Conservation (phyloP, 2,888 invertebrate species). For the Ormyrus nitidulus region DNA sequence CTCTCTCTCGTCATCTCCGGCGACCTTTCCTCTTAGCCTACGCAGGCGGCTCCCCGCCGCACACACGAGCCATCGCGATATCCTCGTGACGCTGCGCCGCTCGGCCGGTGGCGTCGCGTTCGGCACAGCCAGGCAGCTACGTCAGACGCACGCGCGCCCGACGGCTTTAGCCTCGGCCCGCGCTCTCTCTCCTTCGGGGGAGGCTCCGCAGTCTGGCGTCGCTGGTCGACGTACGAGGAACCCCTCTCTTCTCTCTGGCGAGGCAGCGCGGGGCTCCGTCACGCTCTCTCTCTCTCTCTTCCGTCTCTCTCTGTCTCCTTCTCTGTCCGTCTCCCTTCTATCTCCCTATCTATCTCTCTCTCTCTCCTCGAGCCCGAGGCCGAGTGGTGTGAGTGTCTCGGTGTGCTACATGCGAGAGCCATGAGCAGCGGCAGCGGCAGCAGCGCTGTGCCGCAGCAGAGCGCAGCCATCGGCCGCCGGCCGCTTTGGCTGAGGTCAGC, state of each 20-base stretch:
- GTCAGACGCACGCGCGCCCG: not conserved
- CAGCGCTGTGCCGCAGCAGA: not conserved
- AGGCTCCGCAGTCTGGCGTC: conserved; percentile 57
- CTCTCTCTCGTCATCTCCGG: too few species aligned
- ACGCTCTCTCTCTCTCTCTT: not conserved
- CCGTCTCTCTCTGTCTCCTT: not conserved
- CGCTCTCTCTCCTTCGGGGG: not conserved
- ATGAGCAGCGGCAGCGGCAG: not conserved
- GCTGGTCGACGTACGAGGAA: conserved; percentile 57
- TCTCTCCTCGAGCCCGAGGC: not conserved
- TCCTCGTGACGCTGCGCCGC: too few species aligned
- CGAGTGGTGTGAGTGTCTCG: too few species aligned
- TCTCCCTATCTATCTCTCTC: conserved; percentile 1
- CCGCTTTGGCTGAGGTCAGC: not conserved
- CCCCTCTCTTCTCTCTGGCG: conserved; percentile 4
- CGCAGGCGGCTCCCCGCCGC: too few species aligned
- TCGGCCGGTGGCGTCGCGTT: not conserved
- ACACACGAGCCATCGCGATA: too few species aligned
- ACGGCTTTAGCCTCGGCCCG: conserved; percentile 9
- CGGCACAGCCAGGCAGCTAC: not conserved
- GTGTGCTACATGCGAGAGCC: too few species aligned
- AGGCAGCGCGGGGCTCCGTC: not conserved
- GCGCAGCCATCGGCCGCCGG: conserved; percentile 3
- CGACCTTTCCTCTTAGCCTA: too few species aligned
- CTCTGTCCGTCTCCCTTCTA: not conserved